These are phyloP conservation scores for Lordiphosa stackelbergi DNA, from an alignment of 1,140 invertebrate genomes.

Conservation along the genomic window DNA sequence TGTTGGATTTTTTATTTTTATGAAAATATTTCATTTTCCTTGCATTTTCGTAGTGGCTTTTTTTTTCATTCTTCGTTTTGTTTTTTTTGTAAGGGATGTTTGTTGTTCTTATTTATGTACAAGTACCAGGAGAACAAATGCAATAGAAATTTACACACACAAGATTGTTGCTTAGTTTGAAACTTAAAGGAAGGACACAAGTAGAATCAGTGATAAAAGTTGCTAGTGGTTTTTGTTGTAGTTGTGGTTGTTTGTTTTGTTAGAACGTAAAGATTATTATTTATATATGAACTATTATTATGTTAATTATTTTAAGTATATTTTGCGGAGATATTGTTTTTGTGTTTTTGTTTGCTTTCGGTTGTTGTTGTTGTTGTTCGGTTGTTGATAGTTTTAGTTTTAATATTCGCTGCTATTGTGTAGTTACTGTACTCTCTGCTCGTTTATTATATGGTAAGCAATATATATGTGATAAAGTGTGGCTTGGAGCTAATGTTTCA, in stretches of 20 bases:
- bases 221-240: slow-evolving; percentile 34
- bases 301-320: slow-evolving; percentile 13
- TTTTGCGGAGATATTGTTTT: slow-evolving; percentile 1
- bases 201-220: slow-evolving; percentile 1
- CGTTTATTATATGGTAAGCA: slow-evolving; percentile 58
- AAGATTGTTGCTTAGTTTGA: slow-evolving; percentile 34
- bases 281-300: slow-evolving; percentile 6
- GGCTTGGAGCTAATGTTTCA: slow-evolving; percentile 71
- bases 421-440: slow-evolving; percentile 29
- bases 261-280: not conserved
- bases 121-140: no score
- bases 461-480: slow-evolving; percentile 47
- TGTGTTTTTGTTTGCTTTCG: not conserved
- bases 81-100: slow-evolving; percentile 48
- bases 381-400: no score
- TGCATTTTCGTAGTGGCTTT: not conserved
- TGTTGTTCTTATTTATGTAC: slow-evolving; percentile 21
- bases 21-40: slow-evolving; percentile 11
- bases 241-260: slow-evolving; percentile 18
- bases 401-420: not conserved
- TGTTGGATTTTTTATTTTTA: slow-evolving; percentile 16
- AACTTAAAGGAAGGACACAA: no score
- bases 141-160: slow-evolving; percentile 31
- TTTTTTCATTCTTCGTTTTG: slow-evolving; percentile 25
- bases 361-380: not conserved